Base-by-base conservation (phyloP, 2,888 invertebrate species). In the Melieria picta region DNA sequence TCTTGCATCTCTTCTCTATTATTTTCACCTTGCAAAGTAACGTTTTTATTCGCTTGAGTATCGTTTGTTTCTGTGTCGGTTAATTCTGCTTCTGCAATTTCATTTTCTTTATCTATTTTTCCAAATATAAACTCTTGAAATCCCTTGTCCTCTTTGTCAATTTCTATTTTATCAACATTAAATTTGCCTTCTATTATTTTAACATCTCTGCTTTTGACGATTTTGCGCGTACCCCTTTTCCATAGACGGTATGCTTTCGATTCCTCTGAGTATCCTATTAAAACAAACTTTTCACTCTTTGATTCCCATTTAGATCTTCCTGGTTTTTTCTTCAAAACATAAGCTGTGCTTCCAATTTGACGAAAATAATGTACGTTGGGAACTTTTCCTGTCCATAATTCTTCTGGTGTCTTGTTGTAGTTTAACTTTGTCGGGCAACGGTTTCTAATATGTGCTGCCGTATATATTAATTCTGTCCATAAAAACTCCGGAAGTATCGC, bases 241-340 rank as follows among this genome's bases (percentile, higher is more conserved):
- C 69, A 73, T 52, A 73, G 42, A 4, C 67, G 62, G 48, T 69
- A 75, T 3, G 75, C 72, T 56, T 73, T 73, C 7, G 70, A 70
- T 43, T 73, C 73, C n/a, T 55, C 61, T 5, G 58, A 66, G 58
- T 72, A 74, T 4, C 72, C 69, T 11, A 71, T 16, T 45, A 65
- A 30, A 0, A 69, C 42, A n/a, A 43, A 68, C 16, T 65, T 65
- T 4, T 73, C 11, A 45, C 64, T 62, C 16, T 30, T 30, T 30
- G 30, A 30, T 30, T 30, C 30, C 30, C 30, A 30, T 30, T 30
- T 30, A 30, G 30, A 30, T 56, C 62, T 71, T 2, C 47, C 50
- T 60, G 47, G 46, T 10, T 11, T 30, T 43, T 74, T 74, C 10
- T 66, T 62, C 4, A 65, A 42, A 7, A 62, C 46, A 57, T 70